A percentile compares a stretch with the other conserved stretches of the same genome.
Evolutionary conservation across 2,797 vertebrate species (phyloP).

Genomic region (Micropoecilia bifurca): DNA sequence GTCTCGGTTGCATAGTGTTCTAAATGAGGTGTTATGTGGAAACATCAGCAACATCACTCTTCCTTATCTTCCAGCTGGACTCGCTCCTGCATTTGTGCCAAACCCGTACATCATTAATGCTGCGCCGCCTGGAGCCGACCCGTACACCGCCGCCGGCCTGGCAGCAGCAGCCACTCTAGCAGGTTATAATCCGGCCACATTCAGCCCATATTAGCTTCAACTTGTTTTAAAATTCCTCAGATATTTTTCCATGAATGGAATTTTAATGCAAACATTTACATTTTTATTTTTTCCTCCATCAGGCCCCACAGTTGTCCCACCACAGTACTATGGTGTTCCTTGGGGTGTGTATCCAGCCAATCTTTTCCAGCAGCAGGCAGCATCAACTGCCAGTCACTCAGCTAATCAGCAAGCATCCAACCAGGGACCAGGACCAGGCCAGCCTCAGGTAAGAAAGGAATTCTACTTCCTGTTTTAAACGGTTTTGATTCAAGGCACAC

Average conservation of each 20-base stretch:
- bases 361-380: conserved; percentile 95
- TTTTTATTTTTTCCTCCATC: not conserved
- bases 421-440: conserved; percentile 87
- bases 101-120: conserved; percentile 99
- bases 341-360: conserved; percentile 99
- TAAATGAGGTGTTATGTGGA: conserved; percentile 14
- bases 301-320: conserved; percentile 97
- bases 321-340: conserved; percentile 97
- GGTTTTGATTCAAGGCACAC: not conserved
- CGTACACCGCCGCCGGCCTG: conserved; percentile 94
- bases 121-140: conserved; percentile 93
- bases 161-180: conserved; percentile 94
- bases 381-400: conserved; percentile 89
- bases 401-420: conserved; percentile 93
- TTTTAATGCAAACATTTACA: not conserved
- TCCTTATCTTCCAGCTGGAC: conserved; percentile 82
- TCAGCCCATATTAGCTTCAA: not conserved
- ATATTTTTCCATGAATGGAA: not conserved
- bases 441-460: conserved; percentile 86
- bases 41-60: conserved; percentile 35
- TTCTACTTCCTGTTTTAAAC: not conserved
- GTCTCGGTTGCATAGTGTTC: conserved; percentile 2
- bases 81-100: conserved; percentile 98
- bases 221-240: not conserved
- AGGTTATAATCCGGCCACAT: conserved; percentile 76